A percentile compares a stretch with the other conserved stretches of the same genome.
Evolutionary conservation across 2,113 vertebrate species (phyloP).

Genomic region (Phocoena phocoena): DNA sequence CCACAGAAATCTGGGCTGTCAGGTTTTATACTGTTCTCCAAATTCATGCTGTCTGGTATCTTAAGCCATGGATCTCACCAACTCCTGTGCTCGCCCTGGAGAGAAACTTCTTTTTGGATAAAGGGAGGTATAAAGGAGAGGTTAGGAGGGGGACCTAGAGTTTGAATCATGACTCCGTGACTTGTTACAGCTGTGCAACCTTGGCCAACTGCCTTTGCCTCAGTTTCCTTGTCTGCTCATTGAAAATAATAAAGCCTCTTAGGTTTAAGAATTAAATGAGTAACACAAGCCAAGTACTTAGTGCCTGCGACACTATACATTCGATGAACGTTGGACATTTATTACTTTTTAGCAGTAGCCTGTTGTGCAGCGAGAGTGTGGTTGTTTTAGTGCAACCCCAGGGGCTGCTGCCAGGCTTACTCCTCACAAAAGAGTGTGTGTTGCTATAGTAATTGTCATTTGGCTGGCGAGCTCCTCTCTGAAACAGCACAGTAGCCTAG

Average conservation of each 20-base stretch:
- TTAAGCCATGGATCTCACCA: neutral
- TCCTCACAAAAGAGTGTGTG: neutral
- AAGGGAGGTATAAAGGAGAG: neutral
- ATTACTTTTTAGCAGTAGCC: neutral
- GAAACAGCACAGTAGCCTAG: neutral
- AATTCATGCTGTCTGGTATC: neutral
- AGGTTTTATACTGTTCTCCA: neutral
- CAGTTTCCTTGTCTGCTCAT: neutral
- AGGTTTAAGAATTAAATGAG: neutral
- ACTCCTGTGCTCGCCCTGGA: neutral
- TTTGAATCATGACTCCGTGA: neutral
- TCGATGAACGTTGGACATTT: neutral
- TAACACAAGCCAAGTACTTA: neutral
- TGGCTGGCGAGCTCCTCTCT: neutral
- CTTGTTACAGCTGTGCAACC: neutral
- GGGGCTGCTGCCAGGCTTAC: neutral
- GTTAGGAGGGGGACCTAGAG: neutral
- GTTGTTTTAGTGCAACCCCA: neutral
- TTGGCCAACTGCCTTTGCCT: neutral
- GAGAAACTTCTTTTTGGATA: neutral
- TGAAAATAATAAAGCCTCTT: neutral
- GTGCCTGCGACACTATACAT: neutral
- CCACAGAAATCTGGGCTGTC: neutral
- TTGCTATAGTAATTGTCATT: neutral
- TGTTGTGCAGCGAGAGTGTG: neutral